A percentile compares a stretch with the other conserved stretches of the same genome.
phyloP scores from a whole-genome alignment of 1,140 invertebrate genomes.

The Pseudomyrmex cubaensis region DNA sequence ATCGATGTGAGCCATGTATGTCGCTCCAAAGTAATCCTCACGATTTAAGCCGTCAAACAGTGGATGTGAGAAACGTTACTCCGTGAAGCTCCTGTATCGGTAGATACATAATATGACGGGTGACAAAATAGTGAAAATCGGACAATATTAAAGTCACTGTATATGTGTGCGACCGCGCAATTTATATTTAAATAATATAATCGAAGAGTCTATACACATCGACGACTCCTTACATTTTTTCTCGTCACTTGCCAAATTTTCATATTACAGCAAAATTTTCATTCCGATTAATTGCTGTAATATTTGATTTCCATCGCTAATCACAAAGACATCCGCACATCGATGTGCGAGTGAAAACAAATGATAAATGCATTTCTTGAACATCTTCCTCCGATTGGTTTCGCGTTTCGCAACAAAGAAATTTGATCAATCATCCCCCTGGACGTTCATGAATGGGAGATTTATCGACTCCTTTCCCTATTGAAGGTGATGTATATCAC shows the following conservation, averaged over 20 bases:
- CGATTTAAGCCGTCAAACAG: no score
- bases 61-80: no score
- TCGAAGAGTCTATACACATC: no score
- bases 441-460: constrained; percentile 40
- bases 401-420: constrained; percentile 40
- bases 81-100: no score
- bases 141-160: no score
- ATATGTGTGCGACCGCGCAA: no score
- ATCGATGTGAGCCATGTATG: constrained; percentile 1
- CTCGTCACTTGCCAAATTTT: neutral
- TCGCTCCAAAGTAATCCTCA: constrained; percentile 47
- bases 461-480: constrained; percentile 40
- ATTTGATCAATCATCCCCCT: constrained; percentile 49
- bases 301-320: neutral
- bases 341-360: constrained; percentile 20
- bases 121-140: no score
- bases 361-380: constrained; percentile 39
- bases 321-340: constrained; percentile 4
- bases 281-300: constrained; percentile 15
- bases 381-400: constrained; percentile 15
- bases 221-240: neutral
- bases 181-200: no score
- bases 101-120: no score
- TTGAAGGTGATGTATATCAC: constrained; percentile 42
- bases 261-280: neutral